Evolutionary conservation across 2,888 invertebrate species (phyloP), one percentile per base, ranked within the genome.

Genomic region (Epinotia demarniana): DNA sequence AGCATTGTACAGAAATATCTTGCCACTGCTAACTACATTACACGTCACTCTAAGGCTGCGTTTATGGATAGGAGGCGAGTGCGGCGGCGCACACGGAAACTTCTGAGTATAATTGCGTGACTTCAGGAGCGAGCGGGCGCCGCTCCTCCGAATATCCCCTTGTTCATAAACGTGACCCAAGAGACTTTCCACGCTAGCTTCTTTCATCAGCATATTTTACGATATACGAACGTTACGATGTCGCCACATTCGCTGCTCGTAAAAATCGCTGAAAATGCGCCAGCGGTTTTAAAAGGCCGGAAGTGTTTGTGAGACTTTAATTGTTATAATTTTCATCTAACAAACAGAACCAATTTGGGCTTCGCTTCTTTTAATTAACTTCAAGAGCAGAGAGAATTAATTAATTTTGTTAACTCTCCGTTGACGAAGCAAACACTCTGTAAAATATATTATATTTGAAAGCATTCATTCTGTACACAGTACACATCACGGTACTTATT

Each of bases 371-470:
- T 85, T 16, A 0, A 49, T 16, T 1, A 49, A 49, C 27, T 85
- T 84, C 83, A 39, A 39, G 39, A 39, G 33, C 83, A 80, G 78
- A 3, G 23, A 27, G 23, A 85, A 84, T 87, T 85, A 83, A 85
- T 86, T 85, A 84, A 87, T 86, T 82, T 82, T 82, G 78, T 81
- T 83, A 85, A 27, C 9, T n/a, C 16, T 8, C 2, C 33, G 33
- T 33, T 61, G 60, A 60, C 60, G 33, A 27, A 58, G 11, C 23
- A 61, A 16, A 16, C 61, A 53, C n/a, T 53, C 53, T n/a, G n/a
- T 53, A n/a, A 53, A 61, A 9, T 23, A 19, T 58, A 4, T 23
- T 23, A 19, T 58, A 4, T 23, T 23, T 5, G n/a, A n/a, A n/a
- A 8, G 53, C n/a, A n/a, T n/a, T 53, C n/a, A n/a, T 53, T 53